Percentiles rank a stretch among this genome's conserved stretches.
phyloP scores from a whole-genome alignment of 1,140 invertebrate species.

The Drosophila nasuta region DNA sequence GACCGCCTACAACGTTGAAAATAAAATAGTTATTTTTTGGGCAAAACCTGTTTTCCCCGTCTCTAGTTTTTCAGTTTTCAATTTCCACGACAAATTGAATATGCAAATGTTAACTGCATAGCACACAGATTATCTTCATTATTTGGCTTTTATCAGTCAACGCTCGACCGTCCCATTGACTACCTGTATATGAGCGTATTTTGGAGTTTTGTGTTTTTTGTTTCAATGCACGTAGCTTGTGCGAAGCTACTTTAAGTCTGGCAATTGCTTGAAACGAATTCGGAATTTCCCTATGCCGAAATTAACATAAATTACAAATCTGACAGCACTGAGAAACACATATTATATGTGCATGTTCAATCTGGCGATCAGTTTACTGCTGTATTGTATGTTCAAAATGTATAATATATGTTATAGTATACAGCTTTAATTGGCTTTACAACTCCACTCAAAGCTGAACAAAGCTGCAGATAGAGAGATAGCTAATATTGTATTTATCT shows the following conservation, averaged over 20 bases:
- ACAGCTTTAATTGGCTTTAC: not conserved
- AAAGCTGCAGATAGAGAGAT: too few relatives aligned
- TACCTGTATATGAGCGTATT: slow-evolving; percentile 9
- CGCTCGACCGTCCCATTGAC: slow-evolving; percentile 8
- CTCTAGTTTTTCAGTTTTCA: slow-evolving; percentile 4
- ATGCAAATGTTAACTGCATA: slow-evolving; percentile 4
- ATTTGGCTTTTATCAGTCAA: slow-evolving; percentile 16
- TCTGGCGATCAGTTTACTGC: not conserved
- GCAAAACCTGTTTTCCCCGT: slow-evolving; percentile 4
- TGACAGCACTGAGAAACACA: slow-evolving; percentile 31
- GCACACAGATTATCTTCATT: slow-evolving; percentile 14
- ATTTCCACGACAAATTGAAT: slow-evolving; percentile 4
- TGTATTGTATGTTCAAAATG: not conserved
- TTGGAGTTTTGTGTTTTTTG: not conserved
- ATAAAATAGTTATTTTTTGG: not conserved
- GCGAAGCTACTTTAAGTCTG: slow-evolving; percentile 7
- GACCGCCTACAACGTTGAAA: slow-evolving; percentile 10
- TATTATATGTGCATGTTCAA: slow-evolving; percentile 13
- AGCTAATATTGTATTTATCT: too few relatives aligned
- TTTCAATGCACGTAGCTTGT: not conserved
- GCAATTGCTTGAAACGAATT: slow-evolving; percentile 1
- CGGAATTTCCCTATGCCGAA: slow-evolving; percentile 7
- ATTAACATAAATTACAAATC: slow-evolving; percentile 4
- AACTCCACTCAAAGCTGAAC: too few relatives aligned
- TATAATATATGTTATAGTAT: not conserved